Conservation (phyloP, 2,113 vertebrate species). For the Emberiza fucata region DNA sequence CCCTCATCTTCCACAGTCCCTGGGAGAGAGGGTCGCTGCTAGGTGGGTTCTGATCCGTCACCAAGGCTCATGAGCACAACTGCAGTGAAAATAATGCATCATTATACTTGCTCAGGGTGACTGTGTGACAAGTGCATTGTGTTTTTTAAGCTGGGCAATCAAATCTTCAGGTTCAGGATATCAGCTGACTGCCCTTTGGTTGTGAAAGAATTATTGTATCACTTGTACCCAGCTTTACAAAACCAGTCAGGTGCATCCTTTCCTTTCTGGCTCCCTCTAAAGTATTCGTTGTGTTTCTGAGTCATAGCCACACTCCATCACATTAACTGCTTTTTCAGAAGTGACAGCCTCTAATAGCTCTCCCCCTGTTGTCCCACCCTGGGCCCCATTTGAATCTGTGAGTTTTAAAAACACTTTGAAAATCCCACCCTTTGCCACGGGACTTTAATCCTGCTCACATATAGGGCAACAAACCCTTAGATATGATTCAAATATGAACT, state of each 20-base stretch:
- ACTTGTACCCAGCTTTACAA: neutral
- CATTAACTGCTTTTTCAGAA: neutral
- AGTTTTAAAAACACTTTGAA: neutral
- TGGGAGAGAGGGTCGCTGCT: neutral
- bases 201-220: conserved; percentile 12
- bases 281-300: neutral
- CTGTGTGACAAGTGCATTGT: neutral
- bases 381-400: neutral
- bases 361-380: neutral
- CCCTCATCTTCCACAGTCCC: neutral
- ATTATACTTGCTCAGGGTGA: neutral
- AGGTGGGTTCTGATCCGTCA: neutral
- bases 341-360: neutral
- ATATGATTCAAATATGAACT: neutral
- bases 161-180: neutral
- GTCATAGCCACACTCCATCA: neutral
- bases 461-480: neutral
- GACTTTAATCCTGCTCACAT: neutral
- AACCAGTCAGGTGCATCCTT: conserved; percentile 16
- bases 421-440: neutral
- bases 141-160: neutral
- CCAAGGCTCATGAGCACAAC: neutral
- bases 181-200: neutral
- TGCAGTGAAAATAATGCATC: neutral
- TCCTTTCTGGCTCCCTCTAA: neutral